These are phyloP conservation scores for Oncopeltus fasciatus DNA, from an alignment of 1,140 invertebrate genomes.

Conservation along the genomic window DNA sequence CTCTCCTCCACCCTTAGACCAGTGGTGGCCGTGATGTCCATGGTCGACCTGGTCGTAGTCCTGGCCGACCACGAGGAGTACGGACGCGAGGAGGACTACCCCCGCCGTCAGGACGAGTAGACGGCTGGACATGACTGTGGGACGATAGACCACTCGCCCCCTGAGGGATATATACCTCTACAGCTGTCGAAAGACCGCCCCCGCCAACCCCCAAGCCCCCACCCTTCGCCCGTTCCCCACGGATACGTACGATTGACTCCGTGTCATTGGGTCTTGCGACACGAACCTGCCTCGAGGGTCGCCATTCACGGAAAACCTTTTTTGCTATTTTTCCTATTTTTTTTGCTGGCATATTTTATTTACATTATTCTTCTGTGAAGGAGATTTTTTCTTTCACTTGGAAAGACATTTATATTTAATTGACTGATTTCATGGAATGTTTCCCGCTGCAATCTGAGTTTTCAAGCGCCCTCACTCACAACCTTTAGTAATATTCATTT, in stretches of 20 bases:
- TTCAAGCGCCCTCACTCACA: too few species aligned
- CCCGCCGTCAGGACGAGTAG: background rate
- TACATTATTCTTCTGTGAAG: too few species aligned
- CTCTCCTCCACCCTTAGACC: slow-evolving; percentile 39
- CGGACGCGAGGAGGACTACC: background rate
- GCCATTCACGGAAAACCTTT: background rate
- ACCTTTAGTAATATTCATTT: too few species aligned
- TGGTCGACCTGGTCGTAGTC: background rate
- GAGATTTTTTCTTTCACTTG: too few species aligned
- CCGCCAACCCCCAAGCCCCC: too few species aligned
- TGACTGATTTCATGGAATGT: background rate
- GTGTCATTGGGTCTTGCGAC: slow-evolving; percentile 5
- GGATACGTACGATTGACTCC: slow-evolving; percentile 11
- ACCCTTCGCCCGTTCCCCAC: background rate
- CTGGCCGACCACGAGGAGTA: background rate
- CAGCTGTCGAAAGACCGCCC: slow-evolving; percentile 2
- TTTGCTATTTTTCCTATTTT: background rate
- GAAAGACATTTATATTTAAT: background rate
- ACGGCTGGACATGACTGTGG: background rate
- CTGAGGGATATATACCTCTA: background rate
- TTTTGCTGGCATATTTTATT: too few species aligned
- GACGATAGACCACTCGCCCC: background rate
- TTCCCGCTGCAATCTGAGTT: too few species aligned
- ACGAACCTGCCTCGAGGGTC: background rate
- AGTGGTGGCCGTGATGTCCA: slow-evolving; percentile 17